Base-by-base conservation (phyloP, 2,888 invertebrate species). In the Acanthosepion lycidas region DNA sequence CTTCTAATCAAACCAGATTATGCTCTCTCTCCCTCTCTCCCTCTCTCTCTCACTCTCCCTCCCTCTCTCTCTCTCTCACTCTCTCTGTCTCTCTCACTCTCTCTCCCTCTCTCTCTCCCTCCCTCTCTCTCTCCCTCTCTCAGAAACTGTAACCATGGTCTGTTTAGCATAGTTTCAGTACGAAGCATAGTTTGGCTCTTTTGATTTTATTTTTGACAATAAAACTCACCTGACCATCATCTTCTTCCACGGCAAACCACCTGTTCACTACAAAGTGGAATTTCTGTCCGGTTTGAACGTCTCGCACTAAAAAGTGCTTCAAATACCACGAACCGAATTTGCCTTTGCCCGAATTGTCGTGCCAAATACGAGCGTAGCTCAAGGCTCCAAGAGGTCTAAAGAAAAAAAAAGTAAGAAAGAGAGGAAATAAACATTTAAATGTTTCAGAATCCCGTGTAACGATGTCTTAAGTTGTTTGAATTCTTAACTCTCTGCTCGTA, bases 201-300 rank as follows among this genome's bases (percentile, higher is more conserved):
- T 78, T 15, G 55, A 26, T 59, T 20, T 59, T 18, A 20, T 59
- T 23, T 23, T 59, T 20, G 6, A 4, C 20, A 2, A 9, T 42
- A 55, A n/a, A 18, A 23, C 95, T 91, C 96, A 98, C 98, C 97
- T 97, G 96, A 49, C 98, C 98, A 96, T 98, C 98, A n/a, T 97
- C 97, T 95, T 98, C 97, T 95, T 98, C 98, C 8, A 98, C 97
- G 64, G 97, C 98, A 95, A 98, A 97, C 98, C 98, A 98, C 33
- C 96, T 96, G 96, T 98, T 97, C 59, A 96, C 96, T 91, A 98
- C 96, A 96, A 98, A 98, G 95, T 97, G 96, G 95, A 96, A 97
- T 95, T 97, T 97, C 95, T 97, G 96, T 59, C 97, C 97, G 0
- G 98, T 98, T 96, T 98, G 98, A 12, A 98, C 96, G 96, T 98